Evolutionary conservation across 2,888 invertebrate species (phyloP).

Genomic region (Cantharis rufa): DNA sequence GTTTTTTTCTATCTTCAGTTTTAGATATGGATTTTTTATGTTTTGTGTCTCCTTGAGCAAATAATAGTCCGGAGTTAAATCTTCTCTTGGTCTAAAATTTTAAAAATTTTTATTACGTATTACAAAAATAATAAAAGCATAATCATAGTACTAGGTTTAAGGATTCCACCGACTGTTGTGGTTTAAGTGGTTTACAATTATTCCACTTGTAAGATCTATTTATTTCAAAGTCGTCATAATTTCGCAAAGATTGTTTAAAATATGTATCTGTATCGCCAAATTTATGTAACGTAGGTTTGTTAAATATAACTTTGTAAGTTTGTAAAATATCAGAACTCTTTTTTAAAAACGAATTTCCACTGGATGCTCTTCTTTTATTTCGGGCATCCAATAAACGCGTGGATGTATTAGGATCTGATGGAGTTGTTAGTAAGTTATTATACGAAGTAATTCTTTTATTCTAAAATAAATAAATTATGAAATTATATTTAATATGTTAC

Average conservation of each 20-base stretch:
- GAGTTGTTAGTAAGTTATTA: slow-evolving; percentile 18
- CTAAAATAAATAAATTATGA: slow-evolving; percentile 26
- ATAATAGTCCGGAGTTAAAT: background rate
- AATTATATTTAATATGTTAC: slow-evolving; percentile 20
- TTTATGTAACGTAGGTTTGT: slow-evolving; percentile 30
- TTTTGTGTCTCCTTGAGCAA: slow-evolving; percentile 1
- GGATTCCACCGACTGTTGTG: slow-evolving; percentile 1
- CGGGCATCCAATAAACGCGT: slow-evolving; percentile 11
- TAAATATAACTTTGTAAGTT: slow-evolving; percentile 35
- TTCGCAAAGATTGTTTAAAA: slow-evolving; percentile 48
- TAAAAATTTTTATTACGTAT: background rate
- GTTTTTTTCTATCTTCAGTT: background rate
- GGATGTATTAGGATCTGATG: slow-evolving; percentile 20
- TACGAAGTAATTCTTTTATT: slow-evolving; percentile 29
- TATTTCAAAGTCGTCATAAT: slow-evolving; percentile 46
- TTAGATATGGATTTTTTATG: background rate
- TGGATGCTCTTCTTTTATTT: slow-evolving; percentile 9
- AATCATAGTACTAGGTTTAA: slow-evolving; percentile 6
- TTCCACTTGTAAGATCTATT: slow-evolving; percentile 17
- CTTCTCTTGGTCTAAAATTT: background rate
- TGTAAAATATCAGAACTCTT: slow-evolving; percentile 37
- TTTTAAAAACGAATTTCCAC: slow-evolving; percentile 32
- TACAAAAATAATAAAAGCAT: background rate
- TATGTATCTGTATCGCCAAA: slow-evolving; percentile 48
- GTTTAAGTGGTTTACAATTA: background rate